These are phyloP conservation scores for Choloepus hoffmanni DNA, from an alignment of 2,113 vertebrate species.

Conservation along the genomic window DNA sequence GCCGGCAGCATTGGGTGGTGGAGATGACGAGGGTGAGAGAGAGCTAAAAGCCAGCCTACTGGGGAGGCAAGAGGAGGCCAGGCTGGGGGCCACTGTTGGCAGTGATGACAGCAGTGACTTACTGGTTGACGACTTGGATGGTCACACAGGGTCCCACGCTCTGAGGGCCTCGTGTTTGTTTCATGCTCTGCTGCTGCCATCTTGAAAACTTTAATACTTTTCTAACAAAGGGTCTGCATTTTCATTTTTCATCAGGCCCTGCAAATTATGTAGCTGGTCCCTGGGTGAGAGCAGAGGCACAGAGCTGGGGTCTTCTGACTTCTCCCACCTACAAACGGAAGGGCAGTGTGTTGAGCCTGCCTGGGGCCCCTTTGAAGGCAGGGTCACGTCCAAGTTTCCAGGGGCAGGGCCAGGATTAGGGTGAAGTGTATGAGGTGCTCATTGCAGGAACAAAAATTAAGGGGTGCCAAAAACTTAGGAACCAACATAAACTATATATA, in stretches of 20 bases:
- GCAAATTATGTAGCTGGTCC: neutral
- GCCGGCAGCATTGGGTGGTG: neutral
- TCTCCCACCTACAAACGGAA: neutral
- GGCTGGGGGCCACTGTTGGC: accelerated
- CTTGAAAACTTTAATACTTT: neutral
- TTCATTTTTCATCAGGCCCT: neutral
- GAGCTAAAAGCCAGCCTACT: neutral
- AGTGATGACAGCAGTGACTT: neutral
- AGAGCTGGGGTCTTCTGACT: accelerated
- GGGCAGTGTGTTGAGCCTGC: neutral
- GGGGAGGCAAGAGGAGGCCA: neutral
- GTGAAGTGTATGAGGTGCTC: neutral
- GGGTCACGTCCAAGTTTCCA: neutral
- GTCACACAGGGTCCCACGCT: accelerated
- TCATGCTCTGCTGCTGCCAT: neutral
- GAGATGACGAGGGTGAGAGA: accelerated
- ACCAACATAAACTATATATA: neutral
- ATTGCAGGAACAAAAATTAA: neutral
- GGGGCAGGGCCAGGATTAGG: neutral
- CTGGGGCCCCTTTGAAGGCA: neutral
- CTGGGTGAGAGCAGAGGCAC: neutral
- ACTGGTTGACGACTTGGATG: accelerated
- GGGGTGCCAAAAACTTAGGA: too few species aligned
- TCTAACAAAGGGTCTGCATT: accelerated
- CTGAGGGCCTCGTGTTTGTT: accelerated